These are phyloP conservation scores for Darevskia nairensis DNA, from an alignment of 2,797 vertebrate genomes.

Conservation along the genomic window DNA sequence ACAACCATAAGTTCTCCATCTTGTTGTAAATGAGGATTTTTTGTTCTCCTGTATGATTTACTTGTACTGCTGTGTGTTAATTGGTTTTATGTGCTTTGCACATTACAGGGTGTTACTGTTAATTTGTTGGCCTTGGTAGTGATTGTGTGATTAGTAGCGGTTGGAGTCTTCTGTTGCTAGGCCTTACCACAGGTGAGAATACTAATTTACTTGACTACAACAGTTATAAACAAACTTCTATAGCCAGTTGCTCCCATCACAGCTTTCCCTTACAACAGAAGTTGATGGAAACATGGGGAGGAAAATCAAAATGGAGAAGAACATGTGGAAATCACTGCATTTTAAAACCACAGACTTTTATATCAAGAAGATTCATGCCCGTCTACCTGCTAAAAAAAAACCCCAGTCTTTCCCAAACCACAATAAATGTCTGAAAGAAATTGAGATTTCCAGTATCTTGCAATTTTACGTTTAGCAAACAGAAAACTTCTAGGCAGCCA, in stretches of 20 bases:
- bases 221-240: background rate
- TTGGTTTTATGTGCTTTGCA: slow-evolving; percentile 38
- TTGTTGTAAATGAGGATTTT: background rate
- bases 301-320: background rate
- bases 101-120: slow-evolving; percentile 37
- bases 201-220: slow-evolving; percentile 6
- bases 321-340: background rate
- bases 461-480: background rate
- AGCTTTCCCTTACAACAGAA: background rate
- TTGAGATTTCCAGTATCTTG: too few species aligned
- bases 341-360: background rate
- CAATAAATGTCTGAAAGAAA: background rate
- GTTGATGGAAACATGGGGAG: background rate
- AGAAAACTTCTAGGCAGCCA: background rate
- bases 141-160: slow-evolving; percentile 31
- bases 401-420: background rate
- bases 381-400: background rate
- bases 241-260: too few species aligned
- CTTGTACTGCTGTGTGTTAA: slow-evolving; percentile 30
- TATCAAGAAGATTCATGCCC: background rate
- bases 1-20: background rate
- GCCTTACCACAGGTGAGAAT: slow-evolving; percentile 4
- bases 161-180: slow-evolving; percentile 13
- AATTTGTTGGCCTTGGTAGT: slow-evolving; percentile 41
- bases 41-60: slow-evolving; percentile 17